These are phyloP conservation scores for Hydra vulgaris DNA, from an alignment of 30 jellyfish, hydroid and myxozoan species.

Conservation along the genomic window DNA sequence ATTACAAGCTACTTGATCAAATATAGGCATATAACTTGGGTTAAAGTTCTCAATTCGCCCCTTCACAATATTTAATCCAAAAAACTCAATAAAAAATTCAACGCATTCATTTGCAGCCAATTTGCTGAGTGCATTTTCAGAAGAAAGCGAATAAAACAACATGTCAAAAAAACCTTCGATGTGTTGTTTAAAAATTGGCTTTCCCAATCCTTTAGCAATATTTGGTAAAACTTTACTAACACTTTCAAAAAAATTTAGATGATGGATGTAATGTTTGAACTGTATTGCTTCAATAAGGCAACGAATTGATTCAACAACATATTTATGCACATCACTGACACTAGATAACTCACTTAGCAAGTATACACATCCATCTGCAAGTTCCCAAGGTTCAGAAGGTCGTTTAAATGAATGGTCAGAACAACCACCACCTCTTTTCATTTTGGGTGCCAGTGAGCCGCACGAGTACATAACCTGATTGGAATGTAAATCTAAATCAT, in stretches of 20 bases:
- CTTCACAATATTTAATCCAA: slow-evolving; percentile 74
- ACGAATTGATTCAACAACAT: slow-evolving; percentile 44
- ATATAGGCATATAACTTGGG: slow-evolving; percentile 21
- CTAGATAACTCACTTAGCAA: slow-evolving; percentile 57
- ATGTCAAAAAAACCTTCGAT: slow-evolving; percentile 60
- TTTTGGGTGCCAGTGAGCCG: slow-evolving; percentile 97
- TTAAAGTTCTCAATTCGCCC: slow-evolving; percentile 83
- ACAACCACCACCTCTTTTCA: slow-evolving; percentile 97
- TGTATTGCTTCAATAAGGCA: slow-evolving; percentile 48
- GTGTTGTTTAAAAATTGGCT: slow-evolving; percentile 56
- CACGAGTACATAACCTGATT: slow-evolving; percentile 96
- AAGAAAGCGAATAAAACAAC: slow-evolving; percentile 52
- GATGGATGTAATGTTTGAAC: slow-evolving; percentile 62
- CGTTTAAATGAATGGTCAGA: slow-evolving; percentile 76
- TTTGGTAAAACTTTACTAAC: slow-evolving; percentile 46
- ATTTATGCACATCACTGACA: slow-evolving; percentile 20
- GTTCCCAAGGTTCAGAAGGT: slow-evolving; percentile 97
- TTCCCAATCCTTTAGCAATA: slow-evolving; percentile 74
- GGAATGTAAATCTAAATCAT: slow-evolving; percentile 60
- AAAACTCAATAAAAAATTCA: slow-evolving; percentile 18
- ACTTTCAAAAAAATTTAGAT: slow-evolving; percentile 65
- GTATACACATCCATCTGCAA: slow-evolving; percentile 89
- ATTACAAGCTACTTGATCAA: background rate
- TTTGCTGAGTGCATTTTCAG: slow-evolving; percentile 74
- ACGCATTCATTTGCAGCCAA: slow-evolving; percentile 86